Conservation (phyloP, 1,140 invertebrate species). For the Gyrodactylus salaris region DNA sequence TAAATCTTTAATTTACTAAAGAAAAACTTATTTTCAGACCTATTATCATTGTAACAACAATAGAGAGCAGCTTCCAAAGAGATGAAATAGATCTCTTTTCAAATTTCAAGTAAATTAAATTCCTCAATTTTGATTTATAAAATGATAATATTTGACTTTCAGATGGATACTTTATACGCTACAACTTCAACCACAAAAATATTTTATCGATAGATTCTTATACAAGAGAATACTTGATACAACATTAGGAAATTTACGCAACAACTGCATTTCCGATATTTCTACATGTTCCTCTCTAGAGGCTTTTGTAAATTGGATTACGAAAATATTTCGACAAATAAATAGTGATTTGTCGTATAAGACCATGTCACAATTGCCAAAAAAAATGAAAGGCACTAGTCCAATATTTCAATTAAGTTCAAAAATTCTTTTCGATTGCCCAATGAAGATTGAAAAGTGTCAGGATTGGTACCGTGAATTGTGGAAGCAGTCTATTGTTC, state of each 20-base stretch:
- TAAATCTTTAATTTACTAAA: background rate
- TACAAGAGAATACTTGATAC: background rate
- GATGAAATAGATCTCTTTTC: background rate
- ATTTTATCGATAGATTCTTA: background rate
- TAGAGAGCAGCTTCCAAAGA: background rate
- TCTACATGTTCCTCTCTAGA: background rate
- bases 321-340: background rate
- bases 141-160: background rate
- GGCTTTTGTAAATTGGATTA: background rate
- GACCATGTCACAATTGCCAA: background rate
- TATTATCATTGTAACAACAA: background rate
- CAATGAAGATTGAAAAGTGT: background rate
- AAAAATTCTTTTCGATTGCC: background rate
- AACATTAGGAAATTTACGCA: background rate
- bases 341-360: background rate
- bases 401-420: background rate
- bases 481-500: background rate
- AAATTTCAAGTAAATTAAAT: background rate
- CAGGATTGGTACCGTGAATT: background rate
- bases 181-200: background rate
- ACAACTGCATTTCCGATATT: background rate
- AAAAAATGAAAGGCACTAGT: background rate
- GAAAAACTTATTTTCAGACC: background rate
- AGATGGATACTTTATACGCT: background rate
- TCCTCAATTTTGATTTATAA: background rate